Evolutionary conservation across 2,113 vertebrate genomes (phyloP).

Genomic region (Nesospiza acunhae): DNA sequence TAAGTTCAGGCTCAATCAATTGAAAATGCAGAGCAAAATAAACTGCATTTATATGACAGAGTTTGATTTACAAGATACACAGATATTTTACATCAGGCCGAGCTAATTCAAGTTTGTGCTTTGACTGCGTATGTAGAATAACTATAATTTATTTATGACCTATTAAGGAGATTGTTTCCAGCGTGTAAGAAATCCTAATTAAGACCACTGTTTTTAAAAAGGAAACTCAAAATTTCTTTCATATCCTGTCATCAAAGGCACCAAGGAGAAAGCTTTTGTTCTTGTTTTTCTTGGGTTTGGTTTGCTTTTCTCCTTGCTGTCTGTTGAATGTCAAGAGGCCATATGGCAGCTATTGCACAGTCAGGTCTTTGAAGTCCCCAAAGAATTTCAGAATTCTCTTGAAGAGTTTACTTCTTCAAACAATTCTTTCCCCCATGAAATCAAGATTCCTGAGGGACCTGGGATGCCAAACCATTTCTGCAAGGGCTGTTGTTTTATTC

Average conservation of each 20-base stretch:
- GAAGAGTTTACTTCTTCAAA: not conserved
- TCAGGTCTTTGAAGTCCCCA: not conserved
- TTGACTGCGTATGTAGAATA: not conserved
- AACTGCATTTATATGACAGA: slow-evolving; percentile 14
- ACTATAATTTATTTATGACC: slow-evolving; percentile 2
- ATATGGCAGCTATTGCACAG: not conserved
- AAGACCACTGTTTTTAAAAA: slow-evolving; percentile 26
- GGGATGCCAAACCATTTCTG: not conserved
- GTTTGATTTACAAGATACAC: slow-evolving; percentile 18
- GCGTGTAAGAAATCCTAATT: slow-evolving; percentile 9
- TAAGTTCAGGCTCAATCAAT: slow-evolving; percentile 56
- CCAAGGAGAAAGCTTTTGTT: not conserved
- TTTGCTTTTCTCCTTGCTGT: not conserved
- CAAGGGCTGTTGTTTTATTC: not conserved
- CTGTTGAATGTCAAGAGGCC: not conserved
- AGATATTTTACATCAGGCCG: not conserved
- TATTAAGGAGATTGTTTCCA: slow-evolving; percentile 23
- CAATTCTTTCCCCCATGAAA: not conserved
- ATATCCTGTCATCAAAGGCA: not conserved
- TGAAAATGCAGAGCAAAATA: slow-evolving; percentile 36
- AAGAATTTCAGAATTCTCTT: not conserved
- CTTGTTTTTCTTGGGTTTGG: not conserved
- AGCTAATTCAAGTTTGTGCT: slow-evolving; percentile 35
- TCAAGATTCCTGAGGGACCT: not conserved
- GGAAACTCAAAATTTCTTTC: not conserved